A percentile compares a stretch with the other conserved stretches of the same genome.
phyloP scores from a whole-genome alignment of 64 coral and sea anemone genomes.

The Anthopleura sola region DNA sequence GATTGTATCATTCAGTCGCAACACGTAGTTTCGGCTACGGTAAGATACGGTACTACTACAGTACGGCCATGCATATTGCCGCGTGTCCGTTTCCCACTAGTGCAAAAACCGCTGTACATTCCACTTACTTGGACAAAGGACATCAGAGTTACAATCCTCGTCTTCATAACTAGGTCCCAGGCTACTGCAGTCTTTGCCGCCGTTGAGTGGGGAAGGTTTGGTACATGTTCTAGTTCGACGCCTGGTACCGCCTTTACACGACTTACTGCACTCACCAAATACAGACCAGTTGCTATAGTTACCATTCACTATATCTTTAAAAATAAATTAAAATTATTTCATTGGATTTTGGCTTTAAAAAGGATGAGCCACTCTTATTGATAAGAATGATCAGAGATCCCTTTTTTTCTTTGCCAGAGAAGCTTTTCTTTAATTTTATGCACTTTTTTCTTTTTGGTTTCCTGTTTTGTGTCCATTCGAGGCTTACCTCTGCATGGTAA shows the following conservation, averaged over 20 bases:
- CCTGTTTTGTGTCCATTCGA: too few species aligned
- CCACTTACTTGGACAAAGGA: slow-evolving; percentile 33
- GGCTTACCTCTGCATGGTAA: too few species aligned
- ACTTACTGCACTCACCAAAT: slow-evolving; percentile 28
- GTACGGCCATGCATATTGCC: too few species aligned
- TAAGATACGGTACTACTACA: too few species aligned
- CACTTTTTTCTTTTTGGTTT: too few species aligned
- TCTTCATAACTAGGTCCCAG: background rate
- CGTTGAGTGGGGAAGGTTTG: slow-evolving; percentile 30
- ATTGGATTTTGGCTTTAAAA: background rate
- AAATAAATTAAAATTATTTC: background rate
- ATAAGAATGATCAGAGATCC: background rate
- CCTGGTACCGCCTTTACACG: slow-evolving; percentile 23
- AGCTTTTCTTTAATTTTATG: too few species aligned
- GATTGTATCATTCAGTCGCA: background rate
- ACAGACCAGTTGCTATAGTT: slow-evolving; percentile 16
- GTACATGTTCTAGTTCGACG: slow-evolving; percentile 35
- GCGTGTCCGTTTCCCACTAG: too few species aligned
- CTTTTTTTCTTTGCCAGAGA: too few species aligned
- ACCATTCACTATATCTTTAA: slow-evolving; percentile 17
- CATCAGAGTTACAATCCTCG: slow-evolving; percentile 1
- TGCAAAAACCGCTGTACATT: too few species aligned
- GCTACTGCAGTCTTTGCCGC: slow-evolving; percentile 18
- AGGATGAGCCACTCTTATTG: background rate
- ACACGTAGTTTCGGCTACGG: too few species aligned